Conservation (phyloP, 2,888 invertebrate species). For the Cordilura impudica region DNA sequence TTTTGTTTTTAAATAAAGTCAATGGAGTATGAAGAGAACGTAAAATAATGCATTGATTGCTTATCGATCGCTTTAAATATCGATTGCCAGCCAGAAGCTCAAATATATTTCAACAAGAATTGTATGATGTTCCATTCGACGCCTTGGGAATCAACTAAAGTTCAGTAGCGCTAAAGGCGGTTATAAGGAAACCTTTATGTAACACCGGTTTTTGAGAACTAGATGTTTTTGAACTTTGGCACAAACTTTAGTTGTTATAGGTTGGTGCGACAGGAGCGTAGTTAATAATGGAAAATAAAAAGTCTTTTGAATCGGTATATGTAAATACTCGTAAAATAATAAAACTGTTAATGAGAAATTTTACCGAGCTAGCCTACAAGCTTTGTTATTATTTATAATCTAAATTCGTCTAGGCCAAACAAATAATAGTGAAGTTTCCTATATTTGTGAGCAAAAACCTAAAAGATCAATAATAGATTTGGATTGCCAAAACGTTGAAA, state of each 20-base stretch:
- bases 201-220: conserved; percentile 30
- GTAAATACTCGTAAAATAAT: too few relatives aligned
- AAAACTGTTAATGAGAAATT: too few relatives aligned
- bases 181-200: conserved; percentile 43
- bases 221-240: conserved; percentile 32
- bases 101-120: conserved; percentile 54
- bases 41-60: conserved; percentile 62
- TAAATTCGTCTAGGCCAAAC: too few relatives aligned
- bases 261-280: conserved; percentile 2
- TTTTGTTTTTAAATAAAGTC: conserved; percentile 19
- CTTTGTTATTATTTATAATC: too few relatives aligned
- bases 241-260: neutral
- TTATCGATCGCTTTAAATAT: conserved; percentile 65
- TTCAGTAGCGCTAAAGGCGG: conserved; percentile 53
- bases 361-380: too few relatives aligned
- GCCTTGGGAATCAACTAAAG: conserved; percentile 47
- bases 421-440: too few relatives aligned
- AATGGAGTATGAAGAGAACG: conserved; percentile 35
- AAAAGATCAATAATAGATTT: too few relatives aligned
- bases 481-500: too few relatives aligned
- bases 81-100: conserved; percentile 48
- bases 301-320: too few relatives aligned
- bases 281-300: neutral
- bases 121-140: conserved; percentile 40
- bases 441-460: too few relatives aligned